Evolutionary conservation across 2,888 invertebrate species (phyloP).

Genomic region (Ormyrus pomaceus): DNA sequence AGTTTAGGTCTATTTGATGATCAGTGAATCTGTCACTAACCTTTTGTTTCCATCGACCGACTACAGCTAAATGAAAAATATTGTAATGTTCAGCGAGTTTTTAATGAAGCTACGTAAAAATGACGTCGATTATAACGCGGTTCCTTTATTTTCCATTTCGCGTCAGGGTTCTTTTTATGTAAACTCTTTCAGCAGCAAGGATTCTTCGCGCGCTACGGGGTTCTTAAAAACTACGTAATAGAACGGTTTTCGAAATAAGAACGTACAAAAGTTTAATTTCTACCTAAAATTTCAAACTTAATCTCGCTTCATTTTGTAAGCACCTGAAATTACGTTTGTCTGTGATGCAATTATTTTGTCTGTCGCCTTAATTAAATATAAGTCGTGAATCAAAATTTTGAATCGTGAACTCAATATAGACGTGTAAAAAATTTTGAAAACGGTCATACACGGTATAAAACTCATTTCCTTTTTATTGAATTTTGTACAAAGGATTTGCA

Average conservation of each 20-base stretch:
- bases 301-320: slow-evolving; percentile 14
- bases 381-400: too few species aligned
- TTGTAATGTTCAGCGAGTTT: not conserved
- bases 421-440: not conserved
- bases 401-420: too few species aligned
- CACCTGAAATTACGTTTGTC: slow-evolving; percentile 23
- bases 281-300: slow-evolving; percentile 33
- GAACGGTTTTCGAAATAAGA: slow-evolving; percentile 41
- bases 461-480: slow-evolving; percentile 3
- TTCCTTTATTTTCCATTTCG: slow-evolving; percentile 30
- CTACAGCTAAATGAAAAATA: slow-evolving; percentile 44
- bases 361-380: slow-evolving; percentile 6
- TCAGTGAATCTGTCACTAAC: slow-evolving; percentile 45
- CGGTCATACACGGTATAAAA: slow-evolving; percentile 2
- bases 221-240: slow-evolving; percentile 26
- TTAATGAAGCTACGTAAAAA: slow-evolving; percentile 30
- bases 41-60: slow-evolving; percentile 29
- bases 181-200: slow-evolving; percentile 22
- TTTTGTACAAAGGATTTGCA: slow-evolving; percentile 35
- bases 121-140: not conserved
- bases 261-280: slow-evolving; percentile 42
- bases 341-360: slow-evolving; percentile 13
- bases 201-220: not conserved
- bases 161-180: slow-evolving; percentile 1
- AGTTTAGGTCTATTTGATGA: slow-evolving; percentile 46